Conservation (phyloP, 2,888 invertebrate species). For the Aspidiotus destructor region DNA sequence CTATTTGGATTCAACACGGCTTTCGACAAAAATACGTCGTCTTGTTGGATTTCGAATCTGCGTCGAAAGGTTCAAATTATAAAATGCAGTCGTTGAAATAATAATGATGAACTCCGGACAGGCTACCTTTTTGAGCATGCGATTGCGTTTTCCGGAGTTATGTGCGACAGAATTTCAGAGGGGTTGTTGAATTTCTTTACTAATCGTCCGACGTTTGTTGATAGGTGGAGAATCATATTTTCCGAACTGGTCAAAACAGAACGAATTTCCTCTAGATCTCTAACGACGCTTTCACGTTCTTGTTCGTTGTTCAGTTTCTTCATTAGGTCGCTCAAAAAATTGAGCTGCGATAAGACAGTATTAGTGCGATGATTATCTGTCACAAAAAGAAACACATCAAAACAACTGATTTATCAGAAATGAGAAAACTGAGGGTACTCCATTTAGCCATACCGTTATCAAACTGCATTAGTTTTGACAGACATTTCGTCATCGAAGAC, state of each 20-base stretch:
- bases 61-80: background rate
- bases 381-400: constrained; percentile 31
- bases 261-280: constrained; percentile 49
- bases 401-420: background rate
- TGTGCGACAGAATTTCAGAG: constrained; percentile 49
- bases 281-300: constrained; percentile 45
- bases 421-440: background rate
- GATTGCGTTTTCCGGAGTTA: constrained; percentile 40
- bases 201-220: constrained; percentile 58
- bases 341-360: constrained; percentile 64
- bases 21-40: constrained; percentile 44
- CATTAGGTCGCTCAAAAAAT: constrained; percentile 61
- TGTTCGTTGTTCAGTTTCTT: constrained; percentile 49
- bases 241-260: constrained; percentile 50
- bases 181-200: constrained; percentile 44
- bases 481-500: constrained; percentile 53
- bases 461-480: constrained; percentile 53
- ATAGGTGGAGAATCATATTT: constrained; percentile 61
- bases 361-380: constrained; percentile 57
- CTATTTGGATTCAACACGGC: constrained; percentile 35
- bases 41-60: constrained; percentile 45
- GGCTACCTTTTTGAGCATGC: constrained; percentile 41
- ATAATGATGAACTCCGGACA: background rate
- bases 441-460: constrained; percentile 46
- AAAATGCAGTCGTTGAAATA: background rate